phyloP scores from a whole-genome alignment of 2,113 vertebrate genomes.

The Numenius arquata region DNA sequence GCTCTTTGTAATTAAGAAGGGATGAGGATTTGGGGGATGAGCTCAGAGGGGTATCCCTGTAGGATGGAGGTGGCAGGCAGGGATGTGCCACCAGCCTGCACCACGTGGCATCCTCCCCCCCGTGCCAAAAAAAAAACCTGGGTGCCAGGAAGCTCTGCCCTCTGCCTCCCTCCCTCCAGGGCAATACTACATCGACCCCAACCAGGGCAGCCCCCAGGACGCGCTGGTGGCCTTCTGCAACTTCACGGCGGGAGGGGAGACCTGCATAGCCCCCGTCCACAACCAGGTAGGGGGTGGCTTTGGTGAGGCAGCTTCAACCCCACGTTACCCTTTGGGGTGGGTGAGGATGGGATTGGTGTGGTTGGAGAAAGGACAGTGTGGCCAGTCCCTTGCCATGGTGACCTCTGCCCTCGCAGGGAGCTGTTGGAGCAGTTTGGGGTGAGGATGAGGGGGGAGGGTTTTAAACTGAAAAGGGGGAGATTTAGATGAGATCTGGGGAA shows the following conservation, averaged over 20 bases:
- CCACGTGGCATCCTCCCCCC: rapidly evolving
- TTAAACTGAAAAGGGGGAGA: too few relatives aligned
- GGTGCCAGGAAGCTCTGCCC: not conserved
- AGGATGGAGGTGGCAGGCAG: not conserved
- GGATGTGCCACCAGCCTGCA: not conserved
- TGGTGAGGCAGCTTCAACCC: not conserved
- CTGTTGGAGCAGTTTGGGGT: not conserved
- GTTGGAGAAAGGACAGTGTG: not conserved
- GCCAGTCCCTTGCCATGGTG: rapidly evolving
- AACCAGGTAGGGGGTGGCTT: constrained; percentile 71
- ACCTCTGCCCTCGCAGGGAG: not conserved
- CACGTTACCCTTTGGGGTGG: rapidly evolving
- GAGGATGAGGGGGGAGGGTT: not conserved
- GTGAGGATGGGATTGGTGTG: not conserved
- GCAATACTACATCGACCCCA: constrained; percentile 90
- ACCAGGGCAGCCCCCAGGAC: constrained; percentile 85
- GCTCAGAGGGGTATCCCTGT: not conserved
- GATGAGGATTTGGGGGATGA: not conserved
- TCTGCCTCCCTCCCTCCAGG: constrained; percentile 67
- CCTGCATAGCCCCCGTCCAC: constrained; percentile 79
- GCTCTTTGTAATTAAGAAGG: not conserved
- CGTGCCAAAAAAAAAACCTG: rapidly evolving
- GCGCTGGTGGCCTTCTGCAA: constrained; percentile 85
- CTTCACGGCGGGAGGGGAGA: constrained; percentile 82
- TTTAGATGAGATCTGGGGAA: too few relatives aligned